Evolutionary conservation across 2,113 vertebrate genomes (phyloP), one percentile per base, ranked within the genome.

Genomic region (Lethenteron reissneri): DNA sequence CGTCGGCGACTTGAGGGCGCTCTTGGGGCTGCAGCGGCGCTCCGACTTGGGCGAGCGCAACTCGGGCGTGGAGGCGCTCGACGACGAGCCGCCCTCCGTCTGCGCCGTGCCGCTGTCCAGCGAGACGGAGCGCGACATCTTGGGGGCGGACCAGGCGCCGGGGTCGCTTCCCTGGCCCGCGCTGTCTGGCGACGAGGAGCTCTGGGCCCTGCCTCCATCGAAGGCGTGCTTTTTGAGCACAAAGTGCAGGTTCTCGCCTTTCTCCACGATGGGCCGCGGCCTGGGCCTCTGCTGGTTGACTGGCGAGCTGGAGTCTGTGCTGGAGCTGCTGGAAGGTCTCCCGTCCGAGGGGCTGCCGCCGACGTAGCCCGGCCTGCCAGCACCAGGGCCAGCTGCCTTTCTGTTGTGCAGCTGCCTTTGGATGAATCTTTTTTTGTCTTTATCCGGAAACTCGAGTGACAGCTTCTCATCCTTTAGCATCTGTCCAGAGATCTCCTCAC

Each of bases 1-100:
- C 3, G 94, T 91, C 0, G 92, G 94, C 8, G 94, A 99, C 77
- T 99, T 99, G 74, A 99, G 87, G 72, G 94, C 94, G 9, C 94
- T 99, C 79, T 99, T 99, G 74, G 94, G 92, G 77, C 92, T 99
- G 85, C 91, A 71, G 89, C 81, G 4, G 78, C 78, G 74, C 92
- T 96, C 75, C 87, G 87, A 19, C 81, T 80, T 2, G 78, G 56
- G 1, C 77, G 69, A 25, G 74, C 73, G 3, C 89, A 85, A 0
- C 64, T 41, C 73, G 70, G 76, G 71, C 72, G 76, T 73, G 75
- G 74, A 58, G 2, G 10, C 17, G 88, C 88, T 71, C 77, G 78
- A 41, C 80, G 72, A 11, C 75, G 70, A 76, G 84, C 58, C 79
- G 19, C 59, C 70, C 78, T 81, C 79, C 70, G 75, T 41, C 73